Conservation (phyloP, 1,140 invertebrate species). For the Trichonephila clavata region DNA sequence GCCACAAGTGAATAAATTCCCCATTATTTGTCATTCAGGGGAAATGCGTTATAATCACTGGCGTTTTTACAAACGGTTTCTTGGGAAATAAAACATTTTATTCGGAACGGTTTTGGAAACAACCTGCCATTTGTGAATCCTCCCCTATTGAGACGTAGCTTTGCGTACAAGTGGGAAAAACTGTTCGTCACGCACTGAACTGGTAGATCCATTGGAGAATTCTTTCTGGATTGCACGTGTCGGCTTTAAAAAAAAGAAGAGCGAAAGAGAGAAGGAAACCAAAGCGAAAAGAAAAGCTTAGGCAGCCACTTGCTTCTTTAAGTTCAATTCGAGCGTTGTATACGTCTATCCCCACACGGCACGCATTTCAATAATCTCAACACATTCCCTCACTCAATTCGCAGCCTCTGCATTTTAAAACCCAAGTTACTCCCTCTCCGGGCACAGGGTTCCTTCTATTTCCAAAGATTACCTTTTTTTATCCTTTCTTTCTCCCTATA, state of each 20-base stretch:
- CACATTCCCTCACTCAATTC: constrained; percentile 74
- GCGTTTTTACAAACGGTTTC: not conserved
- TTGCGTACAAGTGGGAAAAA: constrained; percentile 71
- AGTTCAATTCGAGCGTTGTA: constrained; percentile 69
- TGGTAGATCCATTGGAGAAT: constrained; percentile 74
- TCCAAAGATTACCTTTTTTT: constrained; percentile 66
- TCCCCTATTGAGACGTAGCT: constrained; percentile 60
- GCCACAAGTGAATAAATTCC: not conserved
- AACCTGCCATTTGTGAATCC: constrained; percentile 63
- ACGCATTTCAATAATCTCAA: constrained; percentile 77
- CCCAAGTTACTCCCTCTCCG: constrained; percentile 39
- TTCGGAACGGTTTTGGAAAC: not conserved
- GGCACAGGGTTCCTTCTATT: constrained; percentile 19
- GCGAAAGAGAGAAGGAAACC: constrained; percentile 24
- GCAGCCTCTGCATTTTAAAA: constrained; percentile 71
- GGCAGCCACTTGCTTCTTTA: constrained; percentile 65
- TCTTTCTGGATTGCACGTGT: constrained; percentile 70
- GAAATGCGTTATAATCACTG: not conserved
- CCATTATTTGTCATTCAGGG: not conserved
- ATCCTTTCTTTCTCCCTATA: not conserved
- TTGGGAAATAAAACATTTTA: not conserved
- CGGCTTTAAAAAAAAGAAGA: constrained; percentile 53
- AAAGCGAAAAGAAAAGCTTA: constrained; percentile 50
- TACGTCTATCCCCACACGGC: constrained; percentile 61
- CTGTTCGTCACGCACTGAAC: constrained; percentile 72